Conservation (phyloP, 1,140 invertebrate genomes). For the Polypedilum vanderplanki region DNA sequence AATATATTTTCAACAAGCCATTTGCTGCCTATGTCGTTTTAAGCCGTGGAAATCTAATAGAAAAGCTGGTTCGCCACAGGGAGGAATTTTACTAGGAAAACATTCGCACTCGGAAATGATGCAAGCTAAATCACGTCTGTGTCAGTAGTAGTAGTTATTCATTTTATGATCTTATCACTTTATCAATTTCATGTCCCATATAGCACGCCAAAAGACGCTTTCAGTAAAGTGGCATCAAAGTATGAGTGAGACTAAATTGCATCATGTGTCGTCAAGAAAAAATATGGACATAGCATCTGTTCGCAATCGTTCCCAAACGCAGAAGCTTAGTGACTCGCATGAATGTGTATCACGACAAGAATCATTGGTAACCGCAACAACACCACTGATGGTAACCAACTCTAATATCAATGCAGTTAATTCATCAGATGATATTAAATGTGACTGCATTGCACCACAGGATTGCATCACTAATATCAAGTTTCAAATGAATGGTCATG, state of each 20-base stretch:
- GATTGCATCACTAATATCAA: neutral
- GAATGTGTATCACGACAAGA: neutral
- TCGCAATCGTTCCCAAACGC: conserved; percentile 28
- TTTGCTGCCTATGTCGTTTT: conserved; percentile 45
- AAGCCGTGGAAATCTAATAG: conserved; percentile 3
- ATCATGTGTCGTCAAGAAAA: neutral
- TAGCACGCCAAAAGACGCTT: neutral
- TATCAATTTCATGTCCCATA: neutral
- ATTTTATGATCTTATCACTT: neutral
- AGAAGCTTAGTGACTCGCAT: conserved; percentile 33
- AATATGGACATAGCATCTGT: neutral
- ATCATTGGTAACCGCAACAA: conserved; percentile 36
- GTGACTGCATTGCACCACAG: conserved; percentile 24
- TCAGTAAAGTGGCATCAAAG: conserved; percentile 24
- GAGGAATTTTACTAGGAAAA: neutral
- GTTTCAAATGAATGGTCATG: neutral
- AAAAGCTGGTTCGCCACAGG: neutral
- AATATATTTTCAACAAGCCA: conserved; percentile 49
- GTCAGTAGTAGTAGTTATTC: neutral
- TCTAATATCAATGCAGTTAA: conserved; percentile 36
- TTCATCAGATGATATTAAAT: conserved; percentile 25
- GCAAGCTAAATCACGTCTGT: neutral
- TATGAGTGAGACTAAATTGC: neutral
- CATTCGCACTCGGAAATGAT: neutral
- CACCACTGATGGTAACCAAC: conserved; percentile 35